Conservation (phyloP, 2,888 invertebrate species). For the Clusia tigrina region DNA sequence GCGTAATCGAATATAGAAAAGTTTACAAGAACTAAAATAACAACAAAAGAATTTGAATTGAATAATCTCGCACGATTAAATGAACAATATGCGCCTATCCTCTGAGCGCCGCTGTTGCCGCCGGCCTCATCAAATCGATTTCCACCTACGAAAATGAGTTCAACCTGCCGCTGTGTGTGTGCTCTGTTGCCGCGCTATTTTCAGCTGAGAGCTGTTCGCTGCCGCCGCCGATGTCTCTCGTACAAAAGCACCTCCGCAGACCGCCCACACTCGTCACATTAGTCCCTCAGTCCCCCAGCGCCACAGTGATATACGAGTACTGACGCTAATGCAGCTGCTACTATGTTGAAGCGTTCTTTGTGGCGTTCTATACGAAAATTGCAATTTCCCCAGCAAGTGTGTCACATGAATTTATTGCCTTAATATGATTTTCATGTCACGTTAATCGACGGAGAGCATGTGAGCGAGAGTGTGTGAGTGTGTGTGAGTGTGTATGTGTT, state of each 20-base stretch:
- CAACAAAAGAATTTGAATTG: no score
- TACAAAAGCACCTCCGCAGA: no score
- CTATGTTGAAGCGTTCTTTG: neutral
- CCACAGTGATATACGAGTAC: no score
- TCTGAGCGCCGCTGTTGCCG: no score
- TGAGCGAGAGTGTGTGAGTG: constrained; percentile 2
- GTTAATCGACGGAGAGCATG: neutral
- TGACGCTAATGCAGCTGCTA: neutral
- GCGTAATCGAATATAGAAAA: neutral
- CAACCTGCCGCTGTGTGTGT: neutral
- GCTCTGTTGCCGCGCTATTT: neutral
- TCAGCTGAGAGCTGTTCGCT: neutral
- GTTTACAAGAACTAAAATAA: no score
- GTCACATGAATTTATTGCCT: neutral
- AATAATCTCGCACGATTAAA: no score
- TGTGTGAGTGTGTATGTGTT: constrained; percentile 2
- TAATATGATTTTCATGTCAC: neutral
- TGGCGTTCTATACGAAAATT: neutral
- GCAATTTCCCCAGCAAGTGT: neutral
- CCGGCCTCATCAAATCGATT: neutral
- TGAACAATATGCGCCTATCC: no score
- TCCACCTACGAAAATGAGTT: neutral
- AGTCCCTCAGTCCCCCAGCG: no score
- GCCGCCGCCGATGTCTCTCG: neutral
- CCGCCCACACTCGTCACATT: no score